Evolutionary conservation across 53 echinoderm and acorn worm species (phyloP).

Genomic region (Holothuria leucospilota): DNA sequence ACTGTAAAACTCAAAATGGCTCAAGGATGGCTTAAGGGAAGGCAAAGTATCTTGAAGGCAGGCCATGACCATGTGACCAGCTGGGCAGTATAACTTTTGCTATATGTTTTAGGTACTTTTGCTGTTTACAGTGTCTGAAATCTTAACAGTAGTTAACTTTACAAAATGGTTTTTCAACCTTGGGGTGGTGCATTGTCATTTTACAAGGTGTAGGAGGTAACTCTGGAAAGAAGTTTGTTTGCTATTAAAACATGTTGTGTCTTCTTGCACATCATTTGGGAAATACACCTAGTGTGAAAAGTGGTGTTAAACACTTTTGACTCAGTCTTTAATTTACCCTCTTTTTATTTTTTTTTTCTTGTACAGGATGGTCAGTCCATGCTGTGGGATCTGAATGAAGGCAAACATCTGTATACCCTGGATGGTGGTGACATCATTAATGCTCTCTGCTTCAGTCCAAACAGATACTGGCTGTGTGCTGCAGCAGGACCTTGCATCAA

Average conservation of each 20-base stretch:
- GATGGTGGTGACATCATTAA: constrained; percentile 85
- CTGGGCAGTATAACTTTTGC: too few relatives aligned
- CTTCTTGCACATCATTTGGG: too few relatives aligned
- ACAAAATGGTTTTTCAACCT: too few relatives aligned
- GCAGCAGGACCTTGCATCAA: constrained; percentile 94
- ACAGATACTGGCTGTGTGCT: constrained; percentile 96
- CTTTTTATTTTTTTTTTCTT: background rate
- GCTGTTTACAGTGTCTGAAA: background rate
- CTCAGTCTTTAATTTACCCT: background rate
- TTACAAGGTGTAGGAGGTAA: too few relatives aligned
- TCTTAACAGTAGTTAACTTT: too few relatives aligned
- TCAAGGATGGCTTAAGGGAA: background rate
- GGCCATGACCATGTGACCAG: too few relatives aligned
- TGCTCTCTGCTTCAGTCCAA: constrained; percentile 95
- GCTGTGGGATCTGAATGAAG: constrained; percentile 98
- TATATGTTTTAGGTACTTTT: background rate
- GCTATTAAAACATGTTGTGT: too few relatives aligned
- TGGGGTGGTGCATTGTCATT: too few relatives aligned
- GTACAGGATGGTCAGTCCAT: constrained; percentile 91
- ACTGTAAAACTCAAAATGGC: background rate
- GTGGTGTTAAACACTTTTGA: too few relatives aligned
- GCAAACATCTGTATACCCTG: constrained; percentile 95
- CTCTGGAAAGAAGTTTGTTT: too few relatives aligned
- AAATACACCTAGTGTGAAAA: too few relatives aligned
- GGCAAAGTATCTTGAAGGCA: background rate